Base-by-base conservation (phyloP, 2,888 invertebrate genomes). In the Hylaea fasciaria region DNA sequence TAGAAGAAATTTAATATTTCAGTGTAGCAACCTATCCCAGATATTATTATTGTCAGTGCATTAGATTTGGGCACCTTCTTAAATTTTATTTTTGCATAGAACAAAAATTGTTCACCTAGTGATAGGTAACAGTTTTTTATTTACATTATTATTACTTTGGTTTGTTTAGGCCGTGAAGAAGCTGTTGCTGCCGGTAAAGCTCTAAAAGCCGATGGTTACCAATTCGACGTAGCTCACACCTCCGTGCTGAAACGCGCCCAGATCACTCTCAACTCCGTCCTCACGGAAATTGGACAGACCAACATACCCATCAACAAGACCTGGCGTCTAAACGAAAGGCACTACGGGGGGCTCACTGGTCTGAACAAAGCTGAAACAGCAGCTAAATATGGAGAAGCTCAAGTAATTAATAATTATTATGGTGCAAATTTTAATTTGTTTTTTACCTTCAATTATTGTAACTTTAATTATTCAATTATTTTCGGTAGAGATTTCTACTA, bases 261-360 rank as follows among this genome's bases (percentile, higher is more conserved):
- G 75, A 93, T 95, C 61, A 97, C 97, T 0, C 85, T 97, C 41
- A 93, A 94, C 51, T 81, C 94, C 0, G 94, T 97, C 63, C 84
- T 97, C 8, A 88, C 94, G 59, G 94, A 95, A 76, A 93, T 95
- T 43, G 94, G 93, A 0, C 95, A 96, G 74, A 82, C 94, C n/a
- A 92, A 94, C 68, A 84, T 97, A 65, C 95, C 95, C 0, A 87
- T 95, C 8, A 81, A 93, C 5, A 95, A 95, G 77, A 95, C 96
- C 10, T 97, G 97, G 97, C 93, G 97, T 12, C 88, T 97, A 29
- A 97, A 97, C 76, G 97, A 97, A 83, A 94, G 97, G 61, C 97
- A 97, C 78, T 97, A 97, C 75, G 97, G 97, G 51, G 96, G 96
- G 41, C 93, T 97, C 7, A 97, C 97, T 11, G 97, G 97, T 1